Evolutionary conservation across 2,113 vertebrate species (phyloP).

Genomic region (Seriola dumerili): DNA sequence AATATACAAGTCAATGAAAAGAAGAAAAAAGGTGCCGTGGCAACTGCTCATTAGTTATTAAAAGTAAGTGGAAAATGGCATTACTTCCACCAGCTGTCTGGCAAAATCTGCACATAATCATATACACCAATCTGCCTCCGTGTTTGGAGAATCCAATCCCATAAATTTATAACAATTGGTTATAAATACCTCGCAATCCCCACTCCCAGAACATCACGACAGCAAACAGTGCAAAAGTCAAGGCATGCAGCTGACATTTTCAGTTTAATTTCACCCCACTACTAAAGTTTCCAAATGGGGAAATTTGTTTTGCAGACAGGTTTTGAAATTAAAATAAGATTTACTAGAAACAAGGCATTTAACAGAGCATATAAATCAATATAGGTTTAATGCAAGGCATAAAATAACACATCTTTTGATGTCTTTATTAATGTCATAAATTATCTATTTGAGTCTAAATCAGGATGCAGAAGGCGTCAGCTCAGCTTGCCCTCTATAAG

Average conservation of each 20-base stretch:
- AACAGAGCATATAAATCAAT: constrained; percentile 15
- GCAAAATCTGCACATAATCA: constrained; percentile 4
- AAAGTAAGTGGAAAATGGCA: not conserved
- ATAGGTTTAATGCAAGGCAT: not conserved
- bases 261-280: constrained; percentile 17
- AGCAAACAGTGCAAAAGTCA: constrained; percentile 31
- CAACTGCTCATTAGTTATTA: constrained; percentile 9
- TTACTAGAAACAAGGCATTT: not conserved
- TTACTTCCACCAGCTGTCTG: not conserved
- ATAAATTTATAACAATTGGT: constrained; percentile 4
- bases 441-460: not conserved
- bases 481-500: constrained; percentile 25
- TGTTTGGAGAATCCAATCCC: constrained; percentile 33
- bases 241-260: constrained; percentile 41
- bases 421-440: not conserved
- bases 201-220: constrained; percentile 18
- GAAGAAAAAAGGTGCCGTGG: not conserved
- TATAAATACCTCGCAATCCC: constrained; percentile 7
- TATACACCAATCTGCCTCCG: not conserved
- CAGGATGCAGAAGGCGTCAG: not conserved
- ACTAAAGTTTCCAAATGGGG: constrained; percentile 1
- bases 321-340: constrained; percentile 19
- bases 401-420: not conserved
- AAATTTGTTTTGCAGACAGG: constrained; percentile 10
- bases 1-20: not conserved